Evolutionary conservation across 2,888 invertebrate genomes (phyloP).

Genomic region (Sinopyrophorus schimmeli): DNA sequence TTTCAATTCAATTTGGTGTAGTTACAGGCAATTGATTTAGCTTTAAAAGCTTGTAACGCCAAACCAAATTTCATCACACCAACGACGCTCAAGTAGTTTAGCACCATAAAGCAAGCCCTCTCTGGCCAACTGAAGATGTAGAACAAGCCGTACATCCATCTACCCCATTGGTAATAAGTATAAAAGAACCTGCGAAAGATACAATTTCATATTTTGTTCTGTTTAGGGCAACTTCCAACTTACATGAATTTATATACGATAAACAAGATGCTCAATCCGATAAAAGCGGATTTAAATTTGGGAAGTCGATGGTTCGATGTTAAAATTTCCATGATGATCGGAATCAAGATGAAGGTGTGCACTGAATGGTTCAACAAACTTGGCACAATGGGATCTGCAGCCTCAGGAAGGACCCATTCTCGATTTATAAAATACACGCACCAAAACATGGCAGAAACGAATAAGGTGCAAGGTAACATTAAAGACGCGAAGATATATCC

Average conservation of each 20-base stretch:
- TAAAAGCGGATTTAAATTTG: slow-evolving; percentile 23
- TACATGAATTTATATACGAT: slow-evolving; percentile 27
- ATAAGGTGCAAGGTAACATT: slow-evolving; percentile 28
- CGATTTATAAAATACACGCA: slow-evolving; percentile 40
- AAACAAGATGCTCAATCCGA: slow-evolving; percentile 19
- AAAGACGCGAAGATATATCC: slow-evolving; percentile 30
- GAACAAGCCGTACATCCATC: slow-evolving; percentile 30
- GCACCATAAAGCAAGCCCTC: slow-evolving; percentile 10
- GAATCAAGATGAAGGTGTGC: slow-evolving; percentile 43
- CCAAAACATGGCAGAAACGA: slow-evolving; percentile 46
- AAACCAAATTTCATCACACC: slow-evolving; percentile 19
- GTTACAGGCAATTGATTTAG: too few relatives aligned
- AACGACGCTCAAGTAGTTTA: slow-evolving; percentile 17
- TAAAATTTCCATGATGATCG: slow-evolving; percentile 39
- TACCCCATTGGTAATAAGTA: slow-evolving; percentile 27
- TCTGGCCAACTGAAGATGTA: slow-evolving; percentile 25
- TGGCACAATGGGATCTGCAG: slow-evolving; percentile 37
- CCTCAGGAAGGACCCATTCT: slow-evolving; percentile 42
- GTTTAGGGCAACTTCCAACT: slow-evolving; percentile 10
- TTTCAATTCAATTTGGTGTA: too few relatives aligned
- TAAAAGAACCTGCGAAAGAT: slow-evolving; percentile 25
- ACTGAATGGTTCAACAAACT: slow-evolving; percentile 47
- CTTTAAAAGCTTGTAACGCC: slow-evolving; percentile 8
- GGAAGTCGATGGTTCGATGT: slow-evolving; percentile 20
- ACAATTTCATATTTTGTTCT: not conserved